These are phyloP conservation scores for Dromaius novaehollandiae DNA, from an alignment of 2,113 vertebrate species.

Conservation along the genomic window DNA sequence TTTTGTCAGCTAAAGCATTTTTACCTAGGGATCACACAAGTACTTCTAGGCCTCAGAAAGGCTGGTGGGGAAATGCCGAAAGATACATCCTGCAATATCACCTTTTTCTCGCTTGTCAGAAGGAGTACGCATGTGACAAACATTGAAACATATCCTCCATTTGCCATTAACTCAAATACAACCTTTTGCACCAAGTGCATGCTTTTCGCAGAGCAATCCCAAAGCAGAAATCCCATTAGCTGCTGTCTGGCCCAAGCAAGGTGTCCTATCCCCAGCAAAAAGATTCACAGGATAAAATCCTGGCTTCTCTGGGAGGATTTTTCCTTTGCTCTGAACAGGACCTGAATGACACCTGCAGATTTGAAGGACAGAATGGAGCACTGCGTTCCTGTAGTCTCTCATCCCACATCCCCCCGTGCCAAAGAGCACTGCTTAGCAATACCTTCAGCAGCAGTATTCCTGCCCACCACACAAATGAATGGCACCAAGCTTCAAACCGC, in stretches of 20 bases:
- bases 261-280: not conserved
- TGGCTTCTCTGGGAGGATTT: rapidly evolving
- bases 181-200: rapidly evolving
- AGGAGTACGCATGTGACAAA: not conserved
- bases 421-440: not conserved
- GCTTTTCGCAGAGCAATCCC: not conserved
- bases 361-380: not conserved
- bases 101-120: not conserved
- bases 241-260: not conserved
- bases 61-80: not conserved
- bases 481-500: not conserved
- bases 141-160: rapidly evolving
- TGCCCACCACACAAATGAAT: rapidly evolving
- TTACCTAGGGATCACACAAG: not conserved
- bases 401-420: not conserved
- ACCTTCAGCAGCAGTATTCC: not conserved
- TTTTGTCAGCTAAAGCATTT: not conserved
- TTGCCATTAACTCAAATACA: not conserved
- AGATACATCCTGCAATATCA: not conserved
- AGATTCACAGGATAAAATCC: not conserved
- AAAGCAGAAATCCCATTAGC: rapidly evolving
- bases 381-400: no score
- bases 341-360: not conserved
- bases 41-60: not conserved
- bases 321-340: not conserved